Percentiles rank a stretch among this genome's conserved stretches.
Evolutionary conservation across 2,888 invertebrate species (phyloP).

Genomic region (Melanotus villosus): DNA sequence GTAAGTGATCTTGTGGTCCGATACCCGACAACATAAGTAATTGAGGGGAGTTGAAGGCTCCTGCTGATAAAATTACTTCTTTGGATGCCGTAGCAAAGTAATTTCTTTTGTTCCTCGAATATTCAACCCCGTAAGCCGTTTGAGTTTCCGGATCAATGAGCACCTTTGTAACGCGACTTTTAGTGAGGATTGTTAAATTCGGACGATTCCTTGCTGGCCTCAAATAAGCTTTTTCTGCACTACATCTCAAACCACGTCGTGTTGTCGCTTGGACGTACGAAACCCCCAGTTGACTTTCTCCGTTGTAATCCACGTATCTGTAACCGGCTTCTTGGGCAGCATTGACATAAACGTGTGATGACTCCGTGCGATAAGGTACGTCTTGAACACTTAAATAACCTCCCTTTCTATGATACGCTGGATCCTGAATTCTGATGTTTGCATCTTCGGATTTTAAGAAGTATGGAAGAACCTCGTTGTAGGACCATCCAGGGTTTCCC

Average conservation of each 20-base stretch:
- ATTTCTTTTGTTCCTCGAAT: conserved; percentile 70
- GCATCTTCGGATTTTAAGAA: conserved; percentile 65
- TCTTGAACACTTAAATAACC: conserved; percentile 67
- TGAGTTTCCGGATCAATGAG: conserved; percentile 76
- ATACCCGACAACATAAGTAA: conserved; percentile 90
- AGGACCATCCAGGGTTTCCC: conserved; percentile 70
- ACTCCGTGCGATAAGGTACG: conserved; percentile 65
- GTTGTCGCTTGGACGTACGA: conserved; percentile 75
- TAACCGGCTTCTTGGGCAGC: conserved; percentile 78
- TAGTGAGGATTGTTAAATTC: conserved; percentile 79
- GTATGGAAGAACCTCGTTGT: conserved; percentile 67
- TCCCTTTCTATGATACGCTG: conserved; percentile 64
- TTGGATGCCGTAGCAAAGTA: conserved; percentile 74
- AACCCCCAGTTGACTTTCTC: conserved; percentile 74
- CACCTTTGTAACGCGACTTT: conserved; percentile 75
- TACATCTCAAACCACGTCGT: conserved; percentile 74
- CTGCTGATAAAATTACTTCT: conserved; percentile 89
- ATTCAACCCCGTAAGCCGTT: conserved; percentile 79
- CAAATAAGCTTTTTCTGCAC: conserved; percentile 77
- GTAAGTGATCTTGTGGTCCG: conserved; percentile 75
- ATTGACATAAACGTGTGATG: conserved; percentile 72
- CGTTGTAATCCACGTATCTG: conserved; percentile 79
- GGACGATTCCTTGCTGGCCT: conserved; percentile 72
- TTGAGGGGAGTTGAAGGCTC: conserved; percentile 91
- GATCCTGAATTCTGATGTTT: conserved; percentile 61